phyloP scores from a whole-genome alignment of 2,888 invertebrate genomes.

The Parapristionchus giblindavisi region DNA sequence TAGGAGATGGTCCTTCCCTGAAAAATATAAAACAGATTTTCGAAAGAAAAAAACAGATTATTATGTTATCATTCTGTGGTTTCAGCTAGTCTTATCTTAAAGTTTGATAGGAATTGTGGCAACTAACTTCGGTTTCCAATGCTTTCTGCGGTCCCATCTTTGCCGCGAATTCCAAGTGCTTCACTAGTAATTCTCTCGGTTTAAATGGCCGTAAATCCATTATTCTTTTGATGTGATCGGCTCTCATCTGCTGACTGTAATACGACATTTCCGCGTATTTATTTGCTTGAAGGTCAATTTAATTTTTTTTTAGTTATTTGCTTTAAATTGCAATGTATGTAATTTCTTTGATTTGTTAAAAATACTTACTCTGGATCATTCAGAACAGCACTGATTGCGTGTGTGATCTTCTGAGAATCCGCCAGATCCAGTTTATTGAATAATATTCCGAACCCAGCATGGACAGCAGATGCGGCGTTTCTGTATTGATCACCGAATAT shows the following conservation, averaged over 20 bases:
- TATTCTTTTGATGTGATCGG: neutral
- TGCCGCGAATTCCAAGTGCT: constrained; percentile 20
- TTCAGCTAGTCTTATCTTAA: too few relatives aligned
- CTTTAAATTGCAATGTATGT: too few relatives aligned
- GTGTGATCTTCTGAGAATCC: neutral
- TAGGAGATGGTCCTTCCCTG: constrained; percentile 16
- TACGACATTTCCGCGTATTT: too few relatives aligned
- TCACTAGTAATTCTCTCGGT: constrained; percentile 13
- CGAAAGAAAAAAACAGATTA: too few relatives aligned
- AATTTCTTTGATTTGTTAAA: neutral
- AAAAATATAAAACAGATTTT: neutral
- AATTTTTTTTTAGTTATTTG: too few relatives aligned
- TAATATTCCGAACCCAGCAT: neutral
- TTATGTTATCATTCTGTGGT: too few relatives aligned
- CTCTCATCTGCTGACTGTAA: neutral
- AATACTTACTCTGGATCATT: constrained; percentile 9
- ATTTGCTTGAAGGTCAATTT: too few relatives aligned
- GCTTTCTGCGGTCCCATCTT: constrained; percentile 4
- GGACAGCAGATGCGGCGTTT: constrained; percentile 29
- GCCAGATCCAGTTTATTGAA: neutral
- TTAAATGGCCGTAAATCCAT: constrained; percentile 19
- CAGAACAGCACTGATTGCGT: too few relatives aligned
- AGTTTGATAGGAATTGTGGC: too few relatives aligned
- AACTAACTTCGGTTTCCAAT: neutral
- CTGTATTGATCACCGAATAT: constrained; percentile 22